Conservation (phyloP, 2,113 vertebrate species). For the Alethe diademata region DNA sequence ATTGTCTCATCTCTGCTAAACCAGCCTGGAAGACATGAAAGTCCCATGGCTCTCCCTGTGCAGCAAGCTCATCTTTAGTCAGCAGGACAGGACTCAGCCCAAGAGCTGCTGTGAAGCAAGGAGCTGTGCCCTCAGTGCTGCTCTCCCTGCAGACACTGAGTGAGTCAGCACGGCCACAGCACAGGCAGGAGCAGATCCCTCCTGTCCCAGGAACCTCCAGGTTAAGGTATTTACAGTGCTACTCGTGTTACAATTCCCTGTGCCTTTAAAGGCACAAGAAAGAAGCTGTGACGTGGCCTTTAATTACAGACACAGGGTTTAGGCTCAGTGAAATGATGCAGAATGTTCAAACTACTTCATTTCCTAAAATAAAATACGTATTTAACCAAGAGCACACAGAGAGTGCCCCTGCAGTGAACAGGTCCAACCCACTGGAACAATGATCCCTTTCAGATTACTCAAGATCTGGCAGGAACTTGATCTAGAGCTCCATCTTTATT, state of each 20-base stretch:
- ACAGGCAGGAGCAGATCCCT: too few species aligned
- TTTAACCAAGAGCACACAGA: not conserved
- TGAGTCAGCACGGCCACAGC: not conserved
- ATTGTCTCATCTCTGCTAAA: not conserved
- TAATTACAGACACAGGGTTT: not conserved
- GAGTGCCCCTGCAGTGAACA: not conserved
- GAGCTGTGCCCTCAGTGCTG: not conserved
- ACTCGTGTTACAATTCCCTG: fast-evolving
- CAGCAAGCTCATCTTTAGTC: not conserved
- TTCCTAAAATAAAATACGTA: not conserved
- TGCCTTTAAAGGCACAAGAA: not conserved
- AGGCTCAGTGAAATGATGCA: not conserved
- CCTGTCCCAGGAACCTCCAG: not conserved
- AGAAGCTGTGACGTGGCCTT: not conserved
- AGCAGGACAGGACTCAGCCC: not conserved
- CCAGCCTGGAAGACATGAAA: not conserved
- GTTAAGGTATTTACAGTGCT: not conserved
- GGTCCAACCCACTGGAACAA: not conserved
- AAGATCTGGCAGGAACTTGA: not conserved
- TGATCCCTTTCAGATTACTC: not conserved
- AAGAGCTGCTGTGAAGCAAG: not conserved
- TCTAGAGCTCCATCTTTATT: not conserved
- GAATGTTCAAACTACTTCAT: not conserved
- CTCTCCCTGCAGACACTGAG: fast-evolving
- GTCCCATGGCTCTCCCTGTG: not conserved